phyloP scores from a whole-genome alignment of 2,113 vertebrate genomes.

The Elephantulus edwardii region DNA sequence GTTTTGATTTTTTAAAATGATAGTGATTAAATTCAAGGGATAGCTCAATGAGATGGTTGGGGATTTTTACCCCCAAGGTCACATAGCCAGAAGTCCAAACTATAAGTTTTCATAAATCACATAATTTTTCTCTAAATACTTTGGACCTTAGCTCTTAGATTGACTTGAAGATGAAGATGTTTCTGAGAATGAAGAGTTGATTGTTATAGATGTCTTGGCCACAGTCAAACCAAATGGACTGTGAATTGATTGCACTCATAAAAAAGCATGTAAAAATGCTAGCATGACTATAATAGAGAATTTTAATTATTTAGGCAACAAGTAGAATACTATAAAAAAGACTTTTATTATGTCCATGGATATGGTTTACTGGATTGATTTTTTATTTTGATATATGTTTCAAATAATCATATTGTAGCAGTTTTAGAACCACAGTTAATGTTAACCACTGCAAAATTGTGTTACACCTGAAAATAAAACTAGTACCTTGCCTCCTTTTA shows the following conservation, averaged over 20 bases:
- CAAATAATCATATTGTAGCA: background rate
- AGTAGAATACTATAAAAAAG: constrained; percentile 22
- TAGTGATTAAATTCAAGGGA: background rate
- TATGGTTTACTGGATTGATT: background rate
- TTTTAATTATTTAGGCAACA: background rate
- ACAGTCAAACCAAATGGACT: constrained; percentile 44
- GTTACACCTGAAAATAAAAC: constrained; percentile 18
- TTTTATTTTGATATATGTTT: background rate
- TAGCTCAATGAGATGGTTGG: background rate
- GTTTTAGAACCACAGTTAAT: background rate
- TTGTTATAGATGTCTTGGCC: constrained; percentile 22
- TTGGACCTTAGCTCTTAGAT: constrained; percentile 11
- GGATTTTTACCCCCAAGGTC: background rate
- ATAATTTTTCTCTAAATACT: background rate
- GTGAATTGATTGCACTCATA: constrained; percentile 46
- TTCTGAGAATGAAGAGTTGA: constrained; percentile 18
- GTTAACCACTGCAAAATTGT: background rate
- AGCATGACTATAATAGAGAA: background rate
- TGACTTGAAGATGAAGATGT: constrained; percentile 41
- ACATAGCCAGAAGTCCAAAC: background rate
- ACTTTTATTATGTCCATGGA: background rate
- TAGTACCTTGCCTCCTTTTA: constrained; percentile 7
- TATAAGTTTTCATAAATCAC: background rate
- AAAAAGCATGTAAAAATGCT: constrained; percentile 11
- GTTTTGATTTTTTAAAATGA: constrained; percentile 35